Conservation (phyloP, 1,140 invertebrate species). For the Philopotamus ludificatus region DNA sequence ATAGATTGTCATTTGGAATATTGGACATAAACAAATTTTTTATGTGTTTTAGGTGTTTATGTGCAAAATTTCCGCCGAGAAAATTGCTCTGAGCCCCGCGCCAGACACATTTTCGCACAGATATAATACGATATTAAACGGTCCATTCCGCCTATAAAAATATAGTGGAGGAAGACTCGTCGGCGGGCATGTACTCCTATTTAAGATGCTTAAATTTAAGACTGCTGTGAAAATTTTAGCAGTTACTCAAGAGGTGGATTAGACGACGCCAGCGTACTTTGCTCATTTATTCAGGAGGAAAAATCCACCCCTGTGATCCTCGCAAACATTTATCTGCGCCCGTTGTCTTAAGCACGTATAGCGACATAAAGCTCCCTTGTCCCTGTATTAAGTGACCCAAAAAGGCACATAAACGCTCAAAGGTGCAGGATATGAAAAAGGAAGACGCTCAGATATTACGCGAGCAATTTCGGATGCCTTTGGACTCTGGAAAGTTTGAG, state of each 20-base stretch:
- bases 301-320: slow-evolving; percentile 23
- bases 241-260: slow-evolving; percentile 35
- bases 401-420: slow-evolving; percentile 38
- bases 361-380: slow-evolving; percentile 38
- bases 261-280: slow-evolving; percentile 28
- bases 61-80: not conserved
- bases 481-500: slow-evolving; percentile 9
- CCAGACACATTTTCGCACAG: not conserved
- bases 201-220: slow-evolving; percentile 40
- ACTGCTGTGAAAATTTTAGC: slow-evolving; percentile 40
- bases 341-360: slow-evolving; percentile 30
- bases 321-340: slow-evolving; percentile 36
- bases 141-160: slow-evolving; percentile 12
- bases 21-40: not conserved
- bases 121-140: not conserved
- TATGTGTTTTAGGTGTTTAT: not conserved
- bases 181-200: too few species aligned
- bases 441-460: slow-evolving; percentile 20
- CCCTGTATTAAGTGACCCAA: slow-evolving; percentile 40
- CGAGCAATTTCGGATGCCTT: slow-evolving; percentile 11
- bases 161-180: slow-evolving; percentile 18
- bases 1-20: not conserved
- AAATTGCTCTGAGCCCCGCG: not conserved
- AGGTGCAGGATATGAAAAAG: slow-evolving; percentile 40
- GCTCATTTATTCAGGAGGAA: slow-evolving; percentile 39